Base-by-base conservation (phyloP, 2,113 vertebrate species). In the Camelus bactrianus region DNA sequence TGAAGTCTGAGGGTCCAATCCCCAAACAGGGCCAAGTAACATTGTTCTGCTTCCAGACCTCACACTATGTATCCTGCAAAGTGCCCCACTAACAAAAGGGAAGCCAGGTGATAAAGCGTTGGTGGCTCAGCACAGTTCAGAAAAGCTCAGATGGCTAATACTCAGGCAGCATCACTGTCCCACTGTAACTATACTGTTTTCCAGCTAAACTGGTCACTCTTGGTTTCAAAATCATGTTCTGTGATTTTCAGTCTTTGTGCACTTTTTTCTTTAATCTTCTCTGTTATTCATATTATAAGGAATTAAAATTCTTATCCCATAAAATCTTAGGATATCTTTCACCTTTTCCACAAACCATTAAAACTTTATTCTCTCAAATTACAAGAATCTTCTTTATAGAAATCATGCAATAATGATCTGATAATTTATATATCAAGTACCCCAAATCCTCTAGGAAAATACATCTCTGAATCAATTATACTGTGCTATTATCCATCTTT, bases 1-100 rank as follows among this genome's bases (percentile, higher is more conserved):
- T 96, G 70, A 89, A 94, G 38, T 38, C 46, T 77, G 70, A 90
- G 42, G 9, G 54, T 93, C 30, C 62, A 88, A 93, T 73, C 46
- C 75, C 72, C 52, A 35, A 35, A 77, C 4, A 58, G 48, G 81
- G 17, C 30, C 60, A 93, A 93, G 97, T 91, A 95, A 24, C 60
- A 83, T 64, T 82, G 30, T 54, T 93, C 65, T 81, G 46, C 84
- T 91, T 65, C 24, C 60, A 58, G 26, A 17, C 62, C 42, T 77
- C 73, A 92, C 20, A 46, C 38, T 67, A 26, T 15, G 1, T 42
- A 67, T 91, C 20, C 81, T 85, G 16, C 35, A 76, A 69, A 76
- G 14, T 64, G 35, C 2, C 46, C 58, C 54, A 80, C 11, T 82
- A 64, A 64, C 50, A 35, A 60, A 54, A 4, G 1, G 26, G n/a